These are phyloP conservation scores for Scaptomyza caliginosa DNA, from an alignment of 2,888 invertebrate species.

Conservation along the genomic window DNA sequence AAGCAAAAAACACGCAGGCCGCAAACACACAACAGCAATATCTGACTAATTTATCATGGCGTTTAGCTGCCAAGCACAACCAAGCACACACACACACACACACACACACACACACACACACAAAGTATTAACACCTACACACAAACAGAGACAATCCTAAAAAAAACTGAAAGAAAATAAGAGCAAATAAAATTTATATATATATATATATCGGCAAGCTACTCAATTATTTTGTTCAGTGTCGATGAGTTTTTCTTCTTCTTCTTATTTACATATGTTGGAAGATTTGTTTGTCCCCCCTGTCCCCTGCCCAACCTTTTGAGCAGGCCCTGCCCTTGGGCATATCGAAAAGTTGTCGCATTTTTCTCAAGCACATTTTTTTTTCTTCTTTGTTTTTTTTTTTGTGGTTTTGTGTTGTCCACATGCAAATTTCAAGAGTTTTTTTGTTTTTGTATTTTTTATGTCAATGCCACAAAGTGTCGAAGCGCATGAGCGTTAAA, in stretches of 20 bases:
- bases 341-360: conserved; percentile 21
- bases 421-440: conserved; percentile 53
- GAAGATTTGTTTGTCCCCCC: conserved; percentile 9
- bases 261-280: conserved; percentile 11
- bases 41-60: conserved; percentile 62
- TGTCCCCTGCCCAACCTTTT: neutral
- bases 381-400: conserved; percentile 1
- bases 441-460: conserved; percentile 34
- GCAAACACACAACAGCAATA: conserved; percentile 20
- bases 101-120: conserved; percentile 9
- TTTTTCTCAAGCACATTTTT: conserved; percentile 22
- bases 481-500: conserved; percentile 53
- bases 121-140: neutral
- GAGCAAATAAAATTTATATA: no score
- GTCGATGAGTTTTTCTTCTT: neutral
- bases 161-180: neutral
- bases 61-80: conserved; percentile 47
- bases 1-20: conserved; percentile 59
- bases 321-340: conserved; percentile 5
- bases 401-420: conserved; percentile 6
- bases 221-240: neutral
- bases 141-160: conserved; percentile 1
- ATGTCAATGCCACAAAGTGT: conserved; percentile 62
- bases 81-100: conserved; percentile 2
- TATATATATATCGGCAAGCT: no score